Evolutionary conservation across 2,797 vertebrate genomes (phyloP).

Genomic region (Merluccius polli): DNA sequence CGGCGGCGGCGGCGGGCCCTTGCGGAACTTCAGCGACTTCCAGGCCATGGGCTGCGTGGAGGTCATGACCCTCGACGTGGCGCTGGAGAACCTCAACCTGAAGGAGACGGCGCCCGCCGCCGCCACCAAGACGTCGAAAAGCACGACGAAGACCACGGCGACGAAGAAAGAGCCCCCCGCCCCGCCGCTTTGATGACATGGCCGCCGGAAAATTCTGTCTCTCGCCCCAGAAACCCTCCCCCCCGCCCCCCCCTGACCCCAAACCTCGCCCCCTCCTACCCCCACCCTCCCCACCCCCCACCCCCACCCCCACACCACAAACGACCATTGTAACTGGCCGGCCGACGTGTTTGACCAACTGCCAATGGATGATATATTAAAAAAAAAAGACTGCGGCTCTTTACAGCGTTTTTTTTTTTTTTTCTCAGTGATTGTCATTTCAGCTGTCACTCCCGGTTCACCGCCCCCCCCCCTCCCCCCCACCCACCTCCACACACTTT

Average conservation of each 20-base stretch:
- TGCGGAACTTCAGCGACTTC: constrained; percentile 93
- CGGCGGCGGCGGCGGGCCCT: constrained; percentile 44
- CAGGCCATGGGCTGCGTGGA: constrained; percentile 98
- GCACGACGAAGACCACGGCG: constrained; percentile 71
- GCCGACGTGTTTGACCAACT: constrained; percentile 52
- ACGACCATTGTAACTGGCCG: constrained; percentile 58
- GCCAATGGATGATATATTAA: constrained; percentile 64
- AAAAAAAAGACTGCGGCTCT: constrained; percentile 67
- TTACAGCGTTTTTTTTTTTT: constrained; percentile 72
- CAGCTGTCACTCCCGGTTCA: constrained; percentile 82
- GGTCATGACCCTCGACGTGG: constrained; percentile 99
- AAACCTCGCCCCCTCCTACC: constrained; percentile 49
- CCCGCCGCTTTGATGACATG: constrained; percentile 97
- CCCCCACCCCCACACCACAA: constrained; percentile 55
- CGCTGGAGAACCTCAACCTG: constrained; percentile 98
- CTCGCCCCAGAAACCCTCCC: not conserved
- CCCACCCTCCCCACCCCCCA: constrained; percentile 56
- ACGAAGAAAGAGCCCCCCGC: constrained; percentile 93
- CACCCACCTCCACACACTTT: constrained; percentile 49
- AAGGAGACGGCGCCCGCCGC: constrained; percentile 83
- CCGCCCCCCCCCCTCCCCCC: constrained; percentile 16
- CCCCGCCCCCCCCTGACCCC: not conserved
- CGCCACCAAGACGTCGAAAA: constrained; percentile 54
- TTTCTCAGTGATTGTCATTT: constrained; percentile 97
- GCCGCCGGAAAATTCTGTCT: constrained; percentile 32